Base-by-base conservation (phyloP, 2,113 vertebrate species). In the Copsychus sechellarum region DNA sequence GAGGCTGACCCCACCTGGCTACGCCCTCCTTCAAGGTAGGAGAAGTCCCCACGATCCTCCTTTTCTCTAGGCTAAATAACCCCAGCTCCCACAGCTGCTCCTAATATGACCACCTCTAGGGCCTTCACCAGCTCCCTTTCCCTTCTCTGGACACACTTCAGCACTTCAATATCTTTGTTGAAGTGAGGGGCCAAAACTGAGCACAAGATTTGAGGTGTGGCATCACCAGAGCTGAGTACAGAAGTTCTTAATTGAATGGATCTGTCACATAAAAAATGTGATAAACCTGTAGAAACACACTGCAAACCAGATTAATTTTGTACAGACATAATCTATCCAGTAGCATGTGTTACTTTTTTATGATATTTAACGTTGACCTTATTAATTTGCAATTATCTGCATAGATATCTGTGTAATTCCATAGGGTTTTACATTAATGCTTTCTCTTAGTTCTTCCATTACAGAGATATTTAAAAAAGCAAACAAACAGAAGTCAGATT, bases 111-210 rank as follows among this genome's bases (percentile, higher is more conserved):
- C 25, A 6, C 21, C 38, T 76, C 47, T 22, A 53, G 13, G 22
- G 8, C 16, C 21, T 61, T 69, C 47, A 60, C 11, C 24, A 34
- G 4, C 29, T 53, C 14, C 31, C 14, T 19, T 47, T 14, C 9
- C 20, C 11, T 54, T 31, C n/a, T 47, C 78, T 69, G 47, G 9
- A 19, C 0, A 2, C 0, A 0, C 12, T 31, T 11, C 38, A 34
- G 17, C 25, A 31, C 17, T 12, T 54, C 62, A 48, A 5, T 40
- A 12, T 16, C 54, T 61, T 82, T 54, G 24, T 10, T 69, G 25
- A 82, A 40, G 26, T 19, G 9, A 50, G 12, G 14, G 29, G 5
- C 4, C 25, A 76, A 42, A 76, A 61, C 31, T 23, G 9, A 76
- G 15, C 16, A 23, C 20, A 53, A 28, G 17, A 31, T 47, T 61